Conservation (phyloP, 2,888 invertebrate genomes). For the Apamea epomidion region DNA sequence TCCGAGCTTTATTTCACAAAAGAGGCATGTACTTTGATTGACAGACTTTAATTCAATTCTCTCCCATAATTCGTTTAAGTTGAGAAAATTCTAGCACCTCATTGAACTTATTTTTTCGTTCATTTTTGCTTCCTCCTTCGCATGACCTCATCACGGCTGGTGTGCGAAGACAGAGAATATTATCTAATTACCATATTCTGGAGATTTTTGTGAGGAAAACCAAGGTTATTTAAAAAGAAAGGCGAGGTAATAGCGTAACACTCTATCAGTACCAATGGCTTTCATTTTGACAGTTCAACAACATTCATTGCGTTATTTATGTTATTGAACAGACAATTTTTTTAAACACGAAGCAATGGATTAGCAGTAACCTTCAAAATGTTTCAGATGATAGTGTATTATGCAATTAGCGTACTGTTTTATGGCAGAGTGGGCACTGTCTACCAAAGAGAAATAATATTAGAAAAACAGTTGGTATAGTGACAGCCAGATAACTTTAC, state of each 20-base stretch:
- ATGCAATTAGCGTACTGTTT: background rate
- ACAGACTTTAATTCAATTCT: slow-evolving; percentile 30
- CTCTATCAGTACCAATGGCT: too few species aligned
- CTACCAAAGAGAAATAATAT: too few species aligned
- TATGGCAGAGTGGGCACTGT: too few species aligned
- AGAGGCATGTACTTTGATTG: slow-evolving; percentile 23
- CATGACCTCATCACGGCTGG: background rate
- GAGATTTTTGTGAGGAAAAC: too few species aligned
- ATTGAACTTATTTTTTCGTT: background rate
- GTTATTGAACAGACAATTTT: too few species aligned
- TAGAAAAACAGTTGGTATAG: background rate
- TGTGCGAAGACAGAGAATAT: background rate
- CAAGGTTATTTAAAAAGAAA: too few species aligned
- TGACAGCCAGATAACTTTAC: background rate
- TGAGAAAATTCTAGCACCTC: background rate
- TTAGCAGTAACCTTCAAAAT: too few species aligned
- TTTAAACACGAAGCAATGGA: too few species aligned
- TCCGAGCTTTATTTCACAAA: slow-evolving; percentile 22
- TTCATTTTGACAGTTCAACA: too few species aligned
- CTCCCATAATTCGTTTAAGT: slow-evolving; percentile 36
- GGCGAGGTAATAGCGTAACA: too few species aligned
- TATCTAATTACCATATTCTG: background rate
- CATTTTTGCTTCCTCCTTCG: background rate
- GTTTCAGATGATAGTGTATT: too few species aligned
- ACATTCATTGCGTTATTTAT: too few species aligned